Evolutionary conservation across 2,888 invertebrate species (phyloP).

Genomic region (Chromoteleia sp.): DNA sequence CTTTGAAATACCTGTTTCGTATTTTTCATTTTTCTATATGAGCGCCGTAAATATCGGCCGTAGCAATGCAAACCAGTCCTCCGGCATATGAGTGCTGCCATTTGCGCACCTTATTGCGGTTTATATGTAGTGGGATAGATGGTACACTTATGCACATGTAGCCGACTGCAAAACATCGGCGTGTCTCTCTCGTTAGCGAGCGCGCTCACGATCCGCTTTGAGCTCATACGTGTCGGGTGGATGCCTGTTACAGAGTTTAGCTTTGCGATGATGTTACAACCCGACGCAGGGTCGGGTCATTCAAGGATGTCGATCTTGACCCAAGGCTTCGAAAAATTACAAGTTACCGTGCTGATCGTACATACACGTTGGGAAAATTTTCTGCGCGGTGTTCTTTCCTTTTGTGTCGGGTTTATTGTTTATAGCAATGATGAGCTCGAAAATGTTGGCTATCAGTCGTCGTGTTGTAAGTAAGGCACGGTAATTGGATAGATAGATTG

Average conservation of each 20-base stretch:
- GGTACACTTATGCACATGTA: slow-evolving; percentile 54
- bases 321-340: slow-evolving; percentile 43
- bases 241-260: slow-evolving; percentile 47
- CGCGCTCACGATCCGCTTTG: slow-evolving; percentile 57
- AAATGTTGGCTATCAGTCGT: slow-evolving; percentile 12
- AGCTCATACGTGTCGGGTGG: slow-evolving; percentile 43
- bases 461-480: not conserved
- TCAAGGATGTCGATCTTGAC: slow-evolving; percentile 66
- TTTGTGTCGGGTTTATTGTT: slow-evolving; percentile 19
- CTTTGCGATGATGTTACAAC: slow-evolving; percentile 43
- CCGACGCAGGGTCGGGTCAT: slow-evolving; percentile 55
- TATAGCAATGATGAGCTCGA: slow-evolving; percentile 28
- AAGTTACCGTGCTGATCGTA: slow-evolving; percentile 21
- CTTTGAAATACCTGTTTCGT: slow-evolving; percentile 59
- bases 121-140: slow-evolving; percentile 42
- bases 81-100: slow-evolving; percentile 65
- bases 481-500: slow-evolving; percentile 30
- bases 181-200: slow-evolving; percentile 65
- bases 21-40: slow-evolving; percentile 56
- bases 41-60: slow-evolving; percentile 61
- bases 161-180: slow-evolving; percentile 47
- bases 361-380: slow-evolving; percentile 43
- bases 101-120: slow-evolving; percentile 62
- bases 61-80: slow-evolving; percentile 64
- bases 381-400: not conserved